phyloP scores from a whole-genome alignment of 1,140 invertebrate species.

The Choristoneura fumiferana region DNA sequence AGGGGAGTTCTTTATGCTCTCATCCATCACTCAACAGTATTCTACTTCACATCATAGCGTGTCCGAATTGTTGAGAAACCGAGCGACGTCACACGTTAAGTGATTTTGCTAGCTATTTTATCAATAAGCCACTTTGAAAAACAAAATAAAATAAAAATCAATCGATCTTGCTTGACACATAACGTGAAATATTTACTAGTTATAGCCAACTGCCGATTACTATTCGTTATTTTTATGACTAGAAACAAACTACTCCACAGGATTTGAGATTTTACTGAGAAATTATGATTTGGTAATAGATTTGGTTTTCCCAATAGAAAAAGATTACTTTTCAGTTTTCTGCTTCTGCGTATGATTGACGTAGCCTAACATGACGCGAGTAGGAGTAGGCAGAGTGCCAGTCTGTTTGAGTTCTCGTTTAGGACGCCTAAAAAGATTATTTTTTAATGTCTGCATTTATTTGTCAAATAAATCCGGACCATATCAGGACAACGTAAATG shows the following conservation, averaged over 20 bases:
- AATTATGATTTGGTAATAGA: constrained; percentile 8
- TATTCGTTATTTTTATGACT: constrained; percentile 5
- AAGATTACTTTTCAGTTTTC: neutral
- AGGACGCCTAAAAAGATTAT: no score
- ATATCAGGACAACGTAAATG: no score
- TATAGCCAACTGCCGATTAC: constrained; percentile 27
- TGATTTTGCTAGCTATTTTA: constrained; percentile 69
- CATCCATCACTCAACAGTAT: constrained; percentile 67
- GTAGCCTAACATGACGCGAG: constrained; percentile 13
- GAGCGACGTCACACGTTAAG: constrained; percentile 63
- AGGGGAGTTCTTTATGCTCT: constrained; percentile 67
- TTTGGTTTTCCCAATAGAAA: constrained; percentile 6
- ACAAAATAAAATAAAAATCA: constrained; percentile 67
- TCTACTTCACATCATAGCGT: constrained; percentile 60
- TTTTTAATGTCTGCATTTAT: no score
- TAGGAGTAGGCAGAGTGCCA: neutral
- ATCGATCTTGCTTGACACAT: constrained; percentile 55
- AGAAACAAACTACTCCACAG: constrained; percentile 6
- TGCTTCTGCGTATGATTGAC: constrained; percentile 13
- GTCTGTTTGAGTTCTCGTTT: neutral
- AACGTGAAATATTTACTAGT: constrained; percentile 55
- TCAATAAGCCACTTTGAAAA: constrained; percentile 68
- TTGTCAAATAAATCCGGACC: no score
- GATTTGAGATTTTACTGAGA: neutral
- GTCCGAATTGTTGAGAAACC: constrained; percentile 52